Conservation (phyloP, 2,888 invertebrate species). For the Polylopha cassiicola region DNA sequence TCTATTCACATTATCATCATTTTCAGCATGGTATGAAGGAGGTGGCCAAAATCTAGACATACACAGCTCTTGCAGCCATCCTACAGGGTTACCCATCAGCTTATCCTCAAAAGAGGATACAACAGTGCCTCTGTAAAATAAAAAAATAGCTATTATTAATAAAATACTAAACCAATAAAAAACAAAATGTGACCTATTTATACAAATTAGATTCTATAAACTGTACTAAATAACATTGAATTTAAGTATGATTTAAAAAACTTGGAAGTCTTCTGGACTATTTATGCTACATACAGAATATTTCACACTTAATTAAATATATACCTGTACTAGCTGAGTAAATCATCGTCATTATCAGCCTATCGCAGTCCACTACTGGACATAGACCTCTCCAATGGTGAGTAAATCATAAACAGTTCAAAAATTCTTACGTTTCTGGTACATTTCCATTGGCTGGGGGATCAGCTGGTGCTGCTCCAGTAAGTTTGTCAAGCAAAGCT, state of each 20-base stretch:
- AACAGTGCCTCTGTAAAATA: constrained; percentile 60
- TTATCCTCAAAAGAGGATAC: constrained; percentile 85
- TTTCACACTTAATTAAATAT: too few relatives aligned
- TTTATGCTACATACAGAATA: too few relatives aligned
- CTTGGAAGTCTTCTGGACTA: too few relatives aligned
- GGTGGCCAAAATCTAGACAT: constrained; percentile 98
- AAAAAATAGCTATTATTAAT: constrained; percentile 11
- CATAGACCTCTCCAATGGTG: too few relatives aligned
- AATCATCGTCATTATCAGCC: too few relatives aligned
- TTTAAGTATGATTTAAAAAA: too few relatives aligned
- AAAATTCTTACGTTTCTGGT: constrained; percentile 59
- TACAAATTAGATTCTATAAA: too few relatives aligned
- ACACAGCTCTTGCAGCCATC: constrained; percentile 95
- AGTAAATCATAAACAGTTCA: not conserved
- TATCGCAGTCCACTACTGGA: too few relatives aligned
- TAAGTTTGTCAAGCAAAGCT: constrained; percentile 89
- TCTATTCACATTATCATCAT: constrained; percentile 80
- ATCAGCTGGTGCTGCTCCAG: constrained; percentile 84
- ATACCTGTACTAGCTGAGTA: too few relatives aligned
- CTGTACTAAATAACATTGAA: too few relatives aligned
- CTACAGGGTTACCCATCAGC: constrained; percentile 94
- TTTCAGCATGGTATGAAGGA: constrained; percentile 93
- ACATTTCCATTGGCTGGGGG: constrained; percentile 71
- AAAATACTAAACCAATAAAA: too few relatives aligned
- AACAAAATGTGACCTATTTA: too few relatives aligned